Conservation (phyloP, 2,113 vertebrate genomes). For the Cyprinodon tularosa region DNA sequence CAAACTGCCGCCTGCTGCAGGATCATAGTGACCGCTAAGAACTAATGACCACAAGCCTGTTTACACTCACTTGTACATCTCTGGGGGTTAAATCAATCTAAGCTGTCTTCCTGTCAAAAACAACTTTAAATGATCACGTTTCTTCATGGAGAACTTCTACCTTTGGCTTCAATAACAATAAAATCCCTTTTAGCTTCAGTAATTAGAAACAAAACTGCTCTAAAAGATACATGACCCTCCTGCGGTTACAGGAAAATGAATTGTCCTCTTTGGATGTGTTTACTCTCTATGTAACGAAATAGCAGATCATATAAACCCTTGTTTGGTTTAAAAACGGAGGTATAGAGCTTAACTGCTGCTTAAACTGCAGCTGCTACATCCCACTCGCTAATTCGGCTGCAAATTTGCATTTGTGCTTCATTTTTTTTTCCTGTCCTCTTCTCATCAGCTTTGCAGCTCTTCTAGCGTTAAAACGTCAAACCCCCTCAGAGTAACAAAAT, state of each 20-base stretch:
- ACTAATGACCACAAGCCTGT: not conserved
- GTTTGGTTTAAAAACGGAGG: not conserved
- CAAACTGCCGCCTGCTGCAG: not conserved
- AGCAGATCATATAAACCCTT: not conserved
- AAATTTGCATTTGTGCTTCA: not conserved
- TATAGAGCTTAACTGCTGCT: not conserved
- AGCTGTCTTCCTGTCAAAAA: not conserved
- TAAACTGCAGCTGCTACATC: not conserved
- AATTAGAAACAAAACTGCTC: not conserved
- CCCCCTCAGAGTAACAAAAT: constrained; percentile 23
- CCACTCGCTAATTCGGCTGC: not conserved
- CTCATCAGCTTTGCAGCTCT: constrained; percentile 10
- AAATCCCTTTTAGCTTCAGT: too few relatives aligned
- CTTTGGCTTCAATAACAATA: not conserved
- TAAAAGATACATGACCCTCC: not conserved
- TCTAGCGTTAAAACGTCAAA: constrained; percentile 19
- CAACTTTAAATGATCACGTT: not conserved
- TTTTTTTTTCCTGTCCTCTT: not conserved
- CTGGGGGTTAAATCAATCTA: too few relatives aligned
- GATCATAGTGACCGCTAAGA: not conserved
- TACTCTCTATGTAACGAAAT: not conserved
- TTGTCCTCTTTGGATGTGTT: not conserved
- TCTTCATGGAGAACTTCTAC: not conserved
- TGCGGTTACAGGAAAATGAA: not conserved
- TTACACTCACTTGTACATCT: not conserved